A percentile compares a stretch with the other conserved stretches of the same genome.
Conservation (phyloP, 2,113 vertebrate species). For the Microtus ochrogaster region DNA sequence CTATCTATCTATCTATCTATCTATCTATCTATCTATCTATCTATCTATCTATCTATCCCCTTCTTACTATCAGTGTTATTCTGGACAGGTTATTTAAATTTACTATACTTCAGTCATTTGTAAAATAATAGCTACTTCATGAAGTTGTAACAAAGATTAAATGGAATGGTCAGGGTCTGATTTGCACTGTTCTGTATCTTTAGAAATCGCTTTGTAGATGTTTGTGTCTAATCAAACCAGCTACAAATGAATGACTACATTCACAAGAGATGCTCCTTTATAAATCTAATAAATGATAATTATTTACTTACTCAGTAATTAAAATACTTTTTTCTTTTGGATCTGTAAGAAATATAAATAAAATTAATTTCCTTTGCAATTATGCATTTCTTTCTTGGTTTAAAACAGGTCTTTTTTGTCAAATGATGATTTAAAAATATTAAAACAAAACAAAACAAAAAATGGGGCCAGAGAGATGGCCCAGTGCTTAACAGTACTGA, state of each 20-base stretch:
- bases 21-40: too few species aligned
- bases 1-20: too few species aligned
- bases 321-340: conserved; percentile 19
- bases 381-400: conserved; percentile 3
- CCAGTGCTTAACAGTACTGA: too few species aligned
- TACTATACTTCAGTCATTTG: neutral
- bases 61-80: neutral
- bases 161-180: neutral
- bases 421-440: conserved; percentile 17
- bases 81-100: conserved; percentile 41
- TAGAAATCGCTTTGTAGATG: conserved; percentile 4
- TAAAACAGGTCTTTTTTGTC: conserved; percentile 9
- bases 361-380: conserved; percentile 5
- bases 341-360: conserved; percentile 23
- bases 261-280: neutral
- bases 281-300: conserved; percentile 35
- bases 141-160: conserved; percentile 24
- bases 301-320: conserved; percentile 20
- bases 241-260: conserved; percentile 16
- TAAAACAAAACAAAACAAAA: neutral
- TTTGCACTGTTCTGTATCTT: neutral
- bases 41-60: neutral
- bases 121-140: conserved; percentile 24
- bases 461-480: too few species aligned
- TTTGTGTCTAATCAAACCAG: neutral